Evolutionary conservation across 2,797 vertebrate species (phyloP), one percentile per base, ranked within the genome.

Genomic region (Pseudochaenichthys georgianus): DNA sequence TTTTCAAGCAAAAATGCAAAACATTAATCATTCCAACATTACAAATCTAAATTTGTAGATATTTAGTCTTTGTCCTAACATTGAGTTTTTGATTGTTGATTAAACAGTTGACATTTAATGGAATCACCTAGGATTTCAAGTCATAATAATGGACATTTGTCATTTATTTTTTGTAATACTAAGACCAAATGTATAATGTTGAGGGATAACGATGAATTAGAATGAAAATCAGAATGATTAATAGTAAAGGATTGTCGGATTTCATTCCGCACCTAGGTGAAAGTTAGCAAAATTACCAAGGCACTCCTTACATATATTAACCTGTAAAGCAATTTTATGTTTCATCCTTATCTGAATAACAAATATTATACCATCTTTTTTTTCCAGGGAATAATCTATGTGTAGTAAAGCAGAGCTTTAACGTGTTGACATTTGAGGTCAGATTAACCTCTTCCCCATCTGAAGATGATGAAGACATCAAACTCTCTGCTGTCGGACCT

Each of bases 371-470:
- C 23, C 23, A 28, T 28, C 0, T 28, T 28, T 28, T 28, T 60
- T 4, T 47, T 9, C 34, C 23, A 65, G 31, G 79, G 31, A 46
- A 43, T 17, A 47, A 4, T 53, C 5, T 69, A n/a, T 4, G 23
- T 31, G 43, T 43, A 42, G 52, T 51, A 69, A 68, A 77, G 75
- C 55, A 67, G 13, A 75, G 57, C 65, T 72, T 61, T 54, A 77
- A 77, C 65, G 79, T 85, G 79, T 75, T 84, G 80, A 88, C 62
- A 58, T 53, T 71, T 69, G 61, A 88, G 75, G 66, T 71, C 84
- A 87, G 80, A 86, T 92, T 91, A 91, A 89, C 84, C 83, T 89
- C 88, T 88, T 88, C 62, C 66, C 82, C 87, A 91, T 83, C 87
- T 90, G 86, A 70, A 80, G 64, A 92, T 87, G 83, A 87, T 87